These are phyloP conservation scores for Dysmachus trigonus DNA, from an alignment of 2,888 invertebrate genomes.

Conservation along the genomic window DNA sequence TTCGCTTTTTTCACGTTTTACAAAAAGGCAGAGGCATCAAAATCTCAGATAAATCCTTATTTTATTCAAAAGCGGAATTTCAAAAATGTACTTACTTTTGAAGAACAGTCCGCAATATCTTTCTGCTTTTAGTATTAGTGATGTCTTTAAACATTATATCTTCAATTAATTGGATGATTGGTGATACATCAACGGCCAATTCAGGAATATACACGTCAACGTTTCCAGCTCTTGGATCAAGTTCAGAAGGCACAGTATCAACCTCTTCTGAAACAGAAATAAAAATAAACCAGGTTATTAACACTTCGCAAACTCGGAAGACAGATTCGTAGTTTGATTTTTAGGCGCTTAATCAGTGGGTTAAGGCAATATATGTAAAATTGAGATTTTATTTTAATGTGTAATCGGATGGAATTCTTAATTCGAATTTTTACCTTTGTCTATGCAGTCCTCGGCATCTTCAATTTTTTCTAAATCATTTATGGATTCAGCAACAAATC, in stretches of 20 bases:
- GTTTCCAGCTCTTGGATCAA: constrained; percentile 84
- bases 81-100: constrained; percentile 64
- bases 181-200: constrained; percentile 71
- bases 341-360: no score
- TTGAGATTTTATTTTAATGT: no score
- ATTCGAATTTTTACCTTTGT: constrained; percentile 56
- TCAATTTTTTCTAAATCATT: constrained; percentile 71
- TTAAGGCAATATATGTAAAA: no score
- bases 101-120: constrained; percentile 67
- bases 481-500: constrained; percentile 76
- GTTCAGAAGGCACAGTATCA: constrained; percentile 41
- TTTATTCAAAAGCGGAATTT: neutral
- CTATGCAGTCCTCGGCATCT: constrained; percentile 36
- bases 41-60: no score
- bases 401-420: neutral
- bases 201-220: constrained; percentile 78
- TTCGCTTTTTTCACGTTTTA: no score
- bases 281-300: neutral
- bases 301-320: no score
- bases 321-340: no score
- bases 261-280: constrained; percentile 48
- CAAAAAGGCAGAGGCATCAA: no score
- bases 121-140: constrained; percentile 69
- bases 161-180: constrained; percentile 68
- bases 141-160: constrained; percentile 65